Base-by-base conservation (phyloP, 1,140 invertebrate species). In the Heliconius hermathena region DNA sequence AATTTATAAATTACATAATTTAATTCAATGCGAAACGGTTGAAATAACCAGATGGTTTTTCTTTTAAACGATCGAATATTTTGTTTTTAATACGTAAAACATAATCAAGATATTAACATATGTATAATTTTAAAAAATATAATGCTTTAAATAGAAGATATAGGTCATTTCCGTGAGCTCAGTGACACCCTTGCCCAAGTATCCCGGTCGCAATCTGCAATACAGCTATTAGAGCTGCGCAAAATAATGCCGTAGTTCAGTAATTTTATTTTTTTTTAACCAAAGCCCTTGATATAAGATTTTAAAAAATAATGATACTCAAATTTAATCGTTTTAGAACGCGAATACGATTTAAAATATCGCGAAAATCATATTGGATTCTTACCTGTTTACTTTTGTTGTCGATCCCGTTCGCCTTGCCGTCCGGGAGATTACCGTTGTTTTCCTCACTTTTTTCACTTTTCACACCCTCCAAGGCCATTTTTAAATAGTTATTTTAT, bases 381-480 rank as follows among this genome's bases (percentile, higher is more conserved):
- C 80, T 73, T 93, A 93, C 93, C 93, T 94, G 93, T 94, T 94
- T 94, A 93, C 89, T 93, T 91, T 91, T 93, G 88, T 92, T 94
- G 90, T 94, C 93, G 85, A 90, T 91, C 83, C 93, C 91, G 84
- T 94, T 93, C 84, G 90, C 85, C 86, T 93, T 94, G 83, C 90
- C 87, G 85, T 94, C 92, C 81, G 88, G 88, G 78, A 91, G 85
- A 87, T 90, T 93, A 77, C 87, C 88, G 83, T 93, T 92, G 88
- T 91, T 93, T 93, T 94, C 93, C 81, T 94, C 93, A 92, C 90
- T 92, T 91, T 94, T 93, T 89, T 94, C 93, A 94, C 93, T 92
- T 93, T 94, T 94, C 78, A 93, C 93, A 90, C 92, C 93, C 90
- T 94, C 93, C 87, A 94, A 89, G 89, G 93, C 93, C 93, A 94